phyloP scores from a whole-genome alignment of 2,113 vertebrate species.

The Stegastes partitus region DNA sequence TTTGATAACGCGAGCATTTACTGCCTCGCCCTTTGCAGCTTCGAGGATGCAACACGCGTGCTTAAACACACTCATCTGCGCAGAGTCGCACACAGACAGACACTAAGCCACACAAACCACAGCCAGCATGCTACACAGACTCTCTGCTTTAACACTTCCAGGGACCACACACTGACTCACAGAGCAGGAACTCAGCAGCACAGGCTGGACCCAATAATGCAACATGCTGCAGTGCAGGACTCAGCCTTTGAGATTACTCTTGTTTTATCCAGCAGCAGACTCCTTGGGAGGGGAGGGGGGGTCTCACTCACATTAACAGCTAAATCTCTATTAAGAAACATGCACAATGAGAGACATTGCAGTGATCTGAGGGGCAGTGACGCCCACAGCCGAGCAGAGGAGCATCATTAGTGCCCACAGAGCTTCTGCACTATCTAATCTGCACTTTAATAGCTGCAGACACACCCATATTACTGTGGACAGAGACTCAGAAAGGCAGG shows the following conservation, averaged over 20 bases:
- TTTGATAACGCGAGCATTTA: constrained; percentile 78
- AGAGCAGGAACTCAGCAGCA: constrained; percentile 2
- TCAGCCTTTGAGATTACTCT: no score
- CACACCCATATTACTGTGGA: constrained; percentile 60
- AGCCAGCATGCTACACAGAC: constrained; percentile 66
- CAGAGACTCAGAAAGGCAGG: constrained; percentile 37
- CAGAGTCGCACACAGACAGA: constrained; percentile 41
- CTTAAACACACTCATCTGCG: constrained; percentile 35
- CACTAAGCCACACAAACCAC: constrained; percentile 72
- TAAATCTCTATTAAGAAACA: no score
- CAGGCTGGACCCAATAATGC: neutral
- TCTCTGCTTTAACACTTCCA: constrained; percentile 79
- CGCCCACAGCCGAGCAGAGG: constrained; percentile 17
- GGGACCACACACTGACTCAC: constrained; percentile 82
- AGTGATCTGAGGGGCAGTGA: neutral
- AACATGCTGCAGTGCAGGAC: neutral
- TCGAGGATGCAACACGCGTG: constrained; percentile 34
- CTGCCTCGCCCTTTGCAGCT: constrained; percentile 62
- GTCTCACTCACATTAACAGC: no score
- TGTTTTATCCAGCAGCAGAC: no score
- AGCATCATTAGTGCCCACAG: constrained; percentile 48
- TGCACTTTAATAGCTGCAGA: constrained; percentile 49
- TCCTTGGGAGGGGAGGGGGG: no score
- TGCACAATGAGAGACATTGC: neutral
- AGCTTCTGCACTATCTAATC: constrained; percentile 58